Percentiles rank a stretch among this genome's conserved stretches.
phyloP scores from a whole-genome alignment of 2,797 vertebrate genomes.

The Natrix natrix region DNA sequence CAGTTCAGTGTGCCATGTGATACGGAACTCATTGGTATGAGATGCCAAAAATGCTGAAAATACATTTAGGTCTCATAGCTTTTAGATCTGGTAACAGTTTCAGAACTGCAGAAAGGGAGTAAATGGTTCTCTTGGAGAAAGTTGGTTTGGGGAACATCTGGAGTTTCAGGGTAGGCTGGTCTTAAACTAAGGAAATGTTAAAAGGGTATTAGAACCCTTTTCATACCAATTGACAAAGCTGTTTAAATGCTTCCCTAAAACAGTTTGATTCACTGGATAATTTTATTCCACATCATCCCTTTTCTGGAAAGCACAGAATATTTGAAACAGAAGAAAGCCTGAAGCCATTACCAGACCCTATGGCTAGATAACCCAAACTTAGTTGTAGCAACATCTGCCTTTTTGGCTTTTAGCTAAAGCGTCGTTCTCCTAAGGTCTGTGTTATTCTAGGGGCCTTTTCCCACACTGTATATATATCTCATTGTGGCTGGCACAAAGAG shows the following conservation, averaged over 20 bases:
- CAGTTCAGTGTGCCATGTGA: neutral
- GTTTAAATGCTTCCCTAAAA: neutral
- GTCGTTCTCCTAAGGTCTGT: neutral
- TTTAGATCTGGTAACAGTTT: neutral
- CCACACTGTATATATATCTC: neutral
- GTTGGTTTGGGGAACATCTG: neutral
- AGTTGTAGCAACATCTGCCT: neutral
- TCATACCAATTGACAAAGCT: neutral
- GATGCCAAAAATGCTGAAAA: neutral
- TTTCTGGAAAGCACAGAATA: neutral
- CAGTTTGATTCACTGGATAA: neutral
- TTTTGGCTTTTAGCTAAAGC: neutral
- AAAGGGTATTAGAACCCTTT: neutral
- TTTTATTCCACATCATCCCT: neutral
- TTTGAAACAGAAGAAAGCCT: neutral
- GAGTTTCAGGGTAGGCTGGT: neutral
- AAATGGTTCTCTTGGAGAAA: neutral
- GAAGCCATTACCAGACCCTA: neutral
- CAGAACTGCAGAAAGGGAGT: neutral
- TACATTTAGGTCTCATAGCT: neutral
- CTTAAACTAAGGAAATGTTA: neutral
- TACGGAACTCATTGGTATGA: neutral
- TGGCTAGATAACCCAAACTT: neutral
- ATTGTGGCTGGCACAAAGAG: neutral
- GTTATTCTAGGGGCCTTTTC: neutral